Percentiles rank a stretch among this genome's conserved stretches.
Conservation (phyloP, 2,113 vertebrate species). For the Puffinus mauretanicus region DNA sequence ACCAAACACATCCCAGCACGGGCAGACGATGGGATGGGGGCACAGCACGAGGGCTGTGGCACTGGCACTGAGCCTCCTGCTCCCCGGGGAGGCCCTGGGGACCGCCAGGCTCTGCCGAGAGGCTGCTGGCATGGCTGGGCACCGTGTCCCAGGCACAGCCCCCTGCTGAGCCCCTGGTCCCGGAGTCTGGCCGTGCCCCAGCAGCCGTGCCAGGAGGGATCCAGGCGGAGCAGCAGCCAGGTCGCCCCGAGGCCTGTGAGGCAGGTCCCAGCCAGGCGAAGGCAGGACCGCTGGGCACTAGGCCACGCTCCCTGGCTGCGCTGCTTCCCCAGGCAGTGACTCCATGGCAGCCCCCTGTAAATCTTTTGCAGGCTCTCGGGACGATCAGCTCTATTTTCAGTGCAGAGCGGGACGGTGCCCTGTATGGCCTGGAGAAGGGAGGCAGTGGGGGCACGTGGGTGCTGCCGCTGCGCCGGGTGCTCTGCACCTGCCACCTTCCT, state of each 20-base stretch:
- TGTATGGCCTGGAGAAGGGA: not conserved
- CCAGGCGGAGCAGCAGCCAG: accelerated
- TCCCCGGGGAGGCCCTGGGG: accelerated
- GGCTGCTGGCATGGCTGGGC: not conserved
- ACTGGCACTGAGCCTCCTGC: not conserved
- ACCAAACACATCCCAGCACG: accelerated
- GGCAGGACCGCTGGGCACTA: not conserved
- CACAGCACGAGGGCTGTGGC: not conserved
- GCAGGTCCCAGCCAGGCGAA: accelerated
- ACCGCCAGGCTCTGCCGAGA: accelerated
- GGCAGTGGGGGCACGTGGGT: not conserved
- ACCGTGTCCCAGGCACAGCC: accelerated
- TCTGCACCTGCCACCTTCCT: not conserved
- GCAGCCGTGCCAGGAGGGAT: no score
- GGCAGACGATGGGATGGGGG: not conserved
- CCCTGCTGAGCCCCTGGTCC: not conserved
- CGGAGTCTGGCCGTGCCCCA: not conserved
- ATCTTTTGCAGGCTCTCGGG: not conserved
- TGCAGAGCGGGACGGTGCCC: not conserved
- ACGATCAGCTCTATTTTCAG: accelerated
- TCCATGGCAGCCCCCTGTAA: not conserved
- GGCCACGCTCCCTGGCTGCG: not conserved
- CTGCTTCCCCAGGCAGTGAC: not conserved
- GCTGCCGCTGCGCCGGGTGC: not conserved
- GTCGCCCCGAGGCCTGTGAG: not conserved